Conservation (phyloP, 2,113 vertebrate genomes). For the Donacobius atricapilla region DNA sequence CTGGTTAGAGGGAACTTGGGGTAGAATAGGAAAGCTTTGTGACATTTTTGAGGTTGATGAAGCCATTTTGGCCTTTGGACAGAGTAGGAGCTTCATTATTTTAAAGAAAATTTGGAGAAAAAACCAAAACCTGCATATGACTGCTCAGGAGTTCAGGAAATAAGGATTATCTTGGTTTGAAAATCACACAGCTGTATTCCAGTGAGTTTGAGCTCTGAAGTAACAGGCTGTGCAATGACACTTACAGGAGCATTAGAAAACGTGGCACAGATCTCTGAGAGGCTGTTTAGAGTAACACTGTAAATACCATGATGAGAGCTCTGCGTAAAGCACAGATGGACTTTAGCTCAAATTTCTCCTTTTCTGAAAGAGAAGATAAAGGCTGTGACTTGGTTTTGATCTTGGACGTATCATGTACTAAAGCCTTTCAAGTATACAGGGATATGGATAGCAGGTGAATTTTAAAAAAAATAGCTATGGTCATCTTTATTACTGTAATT, state of each 20-base stretch:
- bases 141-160: neutral
- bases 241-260: neutral
- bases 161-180: neutral
- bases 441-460: neutral
- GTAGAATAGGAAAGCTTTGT: neutral
- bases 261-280: neutral
- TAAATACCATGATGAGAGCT: neutral
- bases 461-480: neutral
- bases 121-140: accelerated
- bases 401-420: neutral
- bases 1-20: neutral
- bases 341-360: neutral
- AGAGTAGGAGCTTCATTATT: neutral
- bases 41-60: neutral
- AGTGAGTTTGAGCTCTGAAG: neutral
- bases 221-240: neutral
- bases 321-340: neutral
- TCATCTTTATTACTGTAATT: neutral
- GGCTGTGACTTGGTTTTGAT: neutral
- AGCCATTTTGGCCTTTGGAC: neutral
- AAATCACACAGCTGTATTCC: neutral
- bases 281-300: neutral
- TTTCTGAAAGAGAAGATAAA: neutral
- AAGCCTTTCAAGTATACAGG: neutral
- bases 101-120: neutral